phyloP scores from a whole-genome alignment of 2,888 invertebrate species.

The Cheiracanthium punctorium region DNA sequence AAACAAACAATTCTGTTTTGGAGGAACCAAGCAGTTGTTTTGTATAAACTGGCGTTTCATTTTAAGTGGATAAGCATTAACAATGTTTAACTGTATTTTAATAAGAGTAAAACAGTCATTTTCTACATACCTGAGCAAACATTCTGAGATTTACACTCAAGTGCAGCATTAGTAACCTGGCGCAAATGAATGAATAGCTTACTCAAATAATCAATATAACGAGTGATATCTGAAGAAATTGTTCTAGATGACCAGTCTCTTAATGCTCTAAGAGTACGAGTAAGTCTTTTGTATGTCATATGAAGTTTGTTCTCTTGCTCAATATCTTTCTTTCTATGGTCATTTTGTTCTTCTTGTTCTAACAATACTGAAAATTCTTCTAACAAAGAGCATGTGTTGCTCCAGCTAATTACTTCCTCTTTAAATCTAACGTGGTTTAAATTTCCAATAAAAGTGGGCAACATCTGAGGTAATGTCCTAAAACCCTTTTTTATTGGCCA shows the following conservation, averaged over 20 bases:
- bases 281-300: constrained; percentile 52
- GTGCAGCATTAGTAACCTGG: constrained; percentile 70
- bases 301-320: constrained; percentile 51
- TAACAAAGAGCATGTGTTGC: constrained; percentile 6
- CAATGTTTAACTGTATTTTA: neutral
- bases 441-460: constrained; percentile 35
- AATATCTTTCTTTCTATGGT: constrained; percentile 33
- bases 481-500: constrained; percentile 27
- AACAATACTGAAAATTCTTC: constrained; percentile 39
- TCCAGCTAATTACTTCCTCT: constrained; percentile 40
- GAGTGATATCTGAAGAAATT: constrained; percentile 26
- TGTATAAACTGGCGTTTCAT: too few relatives aligned
- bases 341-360: constrained; percentile 31
- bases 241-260: constrained; percentile 51
- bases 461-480: constrained; percentile 7
- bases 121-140: constrained; percentile 37
- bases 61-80: too few relatives aligned
- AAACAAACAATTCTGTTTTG: too few relatives aligned
- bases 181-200: constrained; percentile 69
- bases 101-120: neutral
- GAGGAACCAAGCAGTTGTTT: too few relatives aligned
- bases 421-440: constrained; percentile 32
- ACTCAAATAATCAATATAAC: constrained; percentile 67
- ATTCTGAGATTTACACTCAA: constrained; percentile 69
- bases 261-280: constrained; percentile 27